phyloP scores from a whole-genome alignment of 2,113 vertebrate genomes.

The Bubalus kerabau region DNA sequence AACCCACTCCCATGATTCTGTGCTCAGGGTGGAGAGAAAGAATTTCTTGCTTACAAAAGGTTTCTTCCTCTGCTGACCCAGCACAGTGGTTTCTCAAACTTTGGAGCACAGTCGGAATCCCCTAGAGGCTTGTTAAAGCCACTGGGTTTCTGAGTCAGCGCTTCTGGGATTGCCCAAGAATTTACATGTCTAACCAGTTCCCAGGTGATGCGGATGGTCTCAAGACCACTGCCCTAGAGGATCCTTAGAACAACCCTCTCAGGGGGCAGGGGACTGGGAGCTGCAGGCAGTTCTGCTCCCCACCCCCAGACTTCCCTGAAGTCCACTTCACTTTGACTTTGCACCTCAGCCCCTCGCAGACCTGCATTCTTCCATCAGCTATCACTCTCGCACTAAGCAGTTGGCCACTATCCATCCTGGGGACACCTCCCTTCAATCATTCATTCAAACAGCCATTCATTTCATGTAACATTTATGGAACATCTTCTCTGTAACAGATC shows the following conservation, averaged over 20 bases:
- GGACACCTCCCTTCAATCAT: neutral
- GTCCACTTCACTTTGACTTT: neutral
- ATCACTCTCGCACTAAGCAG: neutral
- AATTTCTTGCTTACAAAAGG: neutral
- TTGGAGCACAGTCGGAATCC: neutral
- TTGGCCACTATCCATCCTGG: neutral
- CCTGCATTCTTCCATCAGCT: neutral
- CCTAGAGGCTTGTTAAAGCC: neutral
- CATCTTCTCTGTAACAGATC: neutral
- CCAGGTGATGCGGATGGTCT: neutral
- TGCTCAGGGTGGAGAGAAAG: neutral
- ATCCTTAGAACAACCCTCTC: neutral
- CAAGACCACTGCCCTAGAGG: neutral
- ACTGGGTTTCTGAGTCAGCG: neutral
- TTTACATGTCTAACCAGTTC: neutral
- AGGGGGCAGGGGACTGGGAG: neutral
- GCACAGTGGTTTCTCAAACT: neutral
- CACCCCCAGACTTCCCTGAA: neutral
- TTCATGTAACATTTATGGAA: neutral
- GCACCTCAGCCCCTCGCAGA: neutral
- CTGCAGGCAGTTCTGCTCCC: neutral
- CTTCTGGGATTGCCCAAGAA: neutral
- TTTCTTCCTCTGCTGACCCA: neutral
- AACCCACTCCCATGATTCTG: neutral
- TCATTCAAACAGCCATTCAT: neutral